Base-by-base conservation (phyloP, 1,140 invertebrate species). In the Aleiodes sp. region DNA sequence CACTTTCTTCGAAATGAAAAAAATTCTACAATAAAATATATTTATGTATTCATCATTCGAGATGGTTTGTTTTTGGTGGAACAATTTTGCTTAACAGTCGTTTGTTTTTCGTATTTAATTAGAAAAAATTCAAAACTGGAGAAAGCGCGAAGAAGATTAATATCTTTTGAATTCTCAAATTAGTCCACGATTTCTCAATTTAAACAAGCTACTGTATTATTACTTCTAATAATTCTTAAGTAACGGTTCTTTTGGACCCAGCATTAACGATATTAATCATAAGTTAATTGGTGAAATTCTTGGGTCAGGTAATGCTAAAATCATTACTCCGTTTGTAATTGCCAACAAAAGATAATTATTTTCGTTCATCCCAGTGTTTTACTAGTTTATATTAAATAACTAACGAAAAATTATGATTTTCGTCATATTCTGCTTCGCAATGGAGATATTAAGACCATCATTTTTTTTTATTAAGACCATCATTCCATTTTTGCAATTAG, bases 251-350 rank as follows among this genome's bases (percentile, higher is more conserved):
- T 21, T 52, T 24, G 46, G 46, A 26, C 61, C 37, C 24, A 26
- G 39, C 62, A 46, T 65, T 65, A 65, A 28, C 35, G 62, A 39
- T 41, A 6, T 28, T 43, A 65, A 65, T 24, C 62, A 63, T 31
- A n/a, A 31, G 29, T 33, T 65, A 65, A 65, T 65, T 65, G 62
- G 62, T 37, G 35, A n/a, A 14, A 24, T 65, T 65, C 29, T 65
- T 37, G 62, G 62, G 62, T 65, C 62, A 65, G 62, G 16, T 33
- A 65, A 46, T 39, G 39, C 43, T 26, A 14, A 14, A 46, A 29
- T 33, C 39, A 65, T 65, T 43, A 37, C 39, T 41, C 16, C 26
- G 35, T 4, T 16, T 41, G 37, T 16, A 46, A 43, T 46, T n/a
- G 7, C 37, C 61, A 35, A 41, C 29, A 12, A 41, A 35, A 8